Base-by-base conservation (phyloP, 2,113 vertebrate species). In the Misgurnus anguillicaudatus region DNA sequence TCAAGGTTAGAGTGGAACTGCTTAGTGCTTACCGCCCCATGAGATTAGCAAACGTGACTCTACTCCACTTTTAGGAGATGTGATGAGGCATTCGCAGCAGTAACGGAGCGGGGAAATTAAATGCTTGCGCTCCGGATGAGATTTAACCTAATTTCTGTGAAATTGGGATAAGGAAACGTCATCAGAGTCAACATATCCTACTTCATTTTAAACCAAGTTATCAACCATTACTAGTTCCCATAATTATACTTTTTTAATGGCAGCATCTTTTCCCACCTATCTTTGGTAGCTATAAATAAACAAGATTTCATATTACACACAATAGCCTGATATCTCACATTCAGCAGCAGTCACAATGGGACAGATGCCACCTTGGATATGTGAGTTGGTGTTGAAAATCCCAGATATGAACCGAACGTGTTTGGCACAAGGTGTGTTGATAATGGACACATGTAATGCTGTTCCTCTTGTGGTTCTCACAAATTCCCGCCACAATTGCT, bases 1-100 rank as follows among this genome's bases (percentile, higher is more conserved):
- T 85, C 84, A 85, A 85, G 84, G 84, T 83, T 83, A 85, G 83
- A 81, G 74, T 72, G 80, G 82, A 84, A 82, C 71, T 38, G 80
- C 80, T 79, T 77, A 82, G 65, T 38, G 80, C 80, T 79, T 77
- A 79, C 55, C 72, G 47, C 80, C 60, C 45, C 61, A 48, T 17
- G 39, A 84, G 71, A 81, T 81, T 79, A 81, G 78, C 57, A 72
- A 79, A 75, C 83, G 69, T 75, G 80, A 82, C 80, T 81, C 16
- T 77, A 51, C 73, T 81, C 75, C 77, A 66, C 69, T 81, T 72
- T 84, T 75, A 78, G 64, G 48, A 79, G 72, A 79, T 41, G 48
- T 62, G 83, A 84, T 82, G 78, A 84, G 67, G 77, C 77, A 79
- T 76, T 71, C 70, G 75, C 60, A 72, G 55, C 47, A 10, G 71